Evolutionary conservation across 1,140 invertebrate genomes (phyloP).

Genomic region (Zaprionus davidi): DNA sequence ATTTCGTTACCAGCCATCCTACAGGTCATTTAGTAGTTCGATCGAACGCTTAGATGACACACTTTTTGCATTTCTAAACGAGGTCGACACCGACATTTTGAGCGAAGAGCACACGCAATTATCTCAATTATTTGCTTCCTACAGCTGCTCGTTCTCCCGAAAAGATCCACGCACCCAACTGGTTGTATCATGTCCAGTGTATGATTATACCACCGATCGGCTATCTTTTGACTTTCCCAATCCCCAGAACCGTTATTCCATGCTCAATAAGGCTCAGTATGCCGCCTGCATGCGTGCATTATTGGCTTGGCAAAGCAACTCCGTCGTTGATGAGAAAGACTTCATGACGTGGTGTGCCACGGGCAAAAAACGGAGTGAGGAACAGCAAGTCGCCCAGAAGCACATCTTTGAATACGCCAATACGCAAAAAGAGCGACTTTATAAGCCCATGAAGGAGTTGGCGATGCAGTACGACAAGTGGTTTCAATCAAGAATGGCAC

Average conservation of each 20-base stretch:
- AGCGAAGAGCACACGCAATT: constrained; percentile 29
- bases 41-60: constrained; percentile 51
- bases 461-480: constrained; percentile 45
- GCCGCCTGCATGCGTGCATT: constrained; percentile 58
- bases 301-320: constrained; percentile 40
- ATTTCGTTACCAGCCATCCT: constrained; percentile 62
- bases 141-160: neutral
- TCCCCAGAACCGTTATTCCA: constrained; percentile 24
- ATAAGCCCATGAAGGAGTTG: constrained; percentile 51
- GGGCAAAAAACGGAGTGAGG: constrained; percentile 42
- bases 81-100: constrained; percentile 47
- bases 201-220: constrained; percentile 30
- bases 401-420: constrained; percentile 45
- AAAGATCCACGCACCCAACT: constrained; percentile 59
- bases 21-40: constrained; percentile 56
- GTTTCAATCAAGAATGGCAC: constrained; percentile 22
- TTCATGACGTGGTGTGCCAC: constrained; percentile 52
- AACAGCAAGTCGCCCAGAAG: constrained; percentile 54
- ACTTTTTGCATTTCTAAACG: constrained; percentile 55
- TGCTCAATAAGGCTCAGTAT: constrained; percentile 43
- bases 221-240: constrained; percentile 43
- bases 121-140: constrained; percentile 47
- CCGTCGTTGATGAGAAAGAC: constrained; percentile 30
- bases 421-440: constrained; percentile 37
- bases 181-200: neutral